A percentile compares a stretch with the other conserved stretches of the same genome.
phyloP scores from a whole-genome alignment of 2,113 vertebrate species.

The Leucosticte australis region DNA sequence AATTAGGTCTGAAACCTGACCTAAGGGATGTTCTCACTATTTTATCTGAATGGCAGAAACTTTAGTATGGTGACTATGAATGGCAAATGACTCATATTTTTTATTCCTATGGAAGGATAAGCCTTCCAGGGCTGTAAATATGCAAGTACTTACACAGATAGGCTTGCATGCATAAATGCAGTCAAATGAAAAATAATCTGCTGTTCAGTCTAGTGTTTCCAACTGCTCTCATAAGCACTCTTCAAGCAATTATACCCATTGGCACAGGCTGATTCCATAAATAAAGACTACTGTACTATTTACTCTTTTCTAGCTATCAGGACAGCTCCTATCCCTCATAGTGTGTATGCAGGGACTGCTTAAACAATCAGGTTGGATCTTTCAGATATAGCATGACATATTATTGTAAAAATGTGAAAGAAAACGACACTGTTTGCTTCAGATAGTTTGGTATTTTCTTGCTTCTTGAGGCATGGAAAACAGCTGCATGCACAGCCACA shows the following conservation, averaged over 20 bases:
- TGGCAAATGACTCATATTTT: neutral
- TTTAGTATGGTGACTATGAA: neutral
- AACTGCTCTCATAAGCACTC: neutral
- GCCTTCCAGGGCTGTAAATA: neutral
- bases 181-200: neutral
- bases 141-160: neutral
- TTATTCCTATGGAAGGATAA: neutral
- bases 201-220: neutral
- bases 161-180: neutral
- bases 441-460: neutral
- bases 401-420: neutral
- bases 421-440: neutral
- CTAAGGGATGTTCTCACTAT: neutral
- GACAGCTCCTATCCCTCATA: neutral
- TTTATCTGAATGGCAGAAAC: neutral
- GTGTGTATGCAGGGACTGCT: neutral
- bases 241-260: neutral
- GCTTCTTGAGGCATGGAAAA: neutral
- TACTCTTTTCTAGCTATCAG: neutral
- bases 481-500: neutral
- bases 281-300: neutral
- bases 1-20: neutral
- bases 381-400: neutral
- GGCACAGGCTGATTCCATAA: neutral
- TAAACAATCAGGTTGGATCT: neutral